Percentiles rank a stretch among this genome's conserved stretches.
Conservation (phyloP, 2,888 invertebrate species). For the Volucella zonaria region DNA sequence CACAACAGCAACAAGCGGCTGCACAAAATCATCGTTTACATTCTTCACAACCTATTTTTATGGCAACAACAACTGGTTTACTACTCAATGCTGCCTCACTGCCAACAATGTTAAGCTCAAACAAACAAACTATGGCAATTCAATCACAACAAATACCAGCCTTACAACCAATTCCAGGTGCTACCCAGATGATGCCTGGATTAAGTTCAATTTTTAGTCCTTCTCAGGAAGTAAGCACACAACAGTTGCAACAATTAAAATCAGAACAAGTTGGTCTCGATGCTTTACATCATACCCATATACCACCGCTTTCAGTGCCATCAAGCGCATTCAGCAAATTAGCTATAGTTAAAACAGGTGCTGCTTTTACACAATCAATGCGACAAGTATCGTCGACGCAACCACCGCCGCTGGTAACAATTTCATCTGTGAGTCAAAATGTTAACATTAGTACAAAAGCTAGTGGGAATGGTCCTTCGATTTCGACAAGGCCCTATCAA, state of each 20-base stretch:
- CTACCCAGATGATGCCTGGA: slow-evolving; percentile 77
- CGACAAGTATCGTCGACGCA: slow-evolving; percentile 75
- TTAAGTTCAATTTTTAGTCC: slow-evolving; percentile 80
- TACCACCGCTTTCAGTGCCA: slow-evolving; percentile 63
- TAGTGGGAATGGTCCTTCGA: slow-evolving; percentile 51
- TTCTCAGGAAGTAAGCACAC: slow-evolving; percentile 62
- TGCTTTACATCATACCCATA: slow-evolving; percentile 69
- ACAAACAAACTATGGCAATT: slow-evolving; percentile 62
- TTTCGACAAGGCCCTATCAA: slow-evolving; percentile 79
- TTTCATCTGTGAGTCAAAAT: slow-evolving; percentile 74
- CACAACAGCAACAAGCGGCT: slow-evolving; percentile 79
- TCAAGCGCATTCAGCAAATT: slow-evolving; percentile 69
- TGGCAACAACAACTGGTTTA: slow-evolving; percentile 81
- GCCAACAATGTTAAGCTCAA: slow-evolving; percentile 80
- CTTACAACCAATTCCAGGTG: slow-evolving; percentile 79
- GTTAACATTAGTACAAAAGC: slow-evolving; percentile 66
- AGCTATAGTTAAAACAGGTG: slow-evolving; percentile 60
- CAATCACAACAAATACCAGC: slow-evolving; percentile 78
- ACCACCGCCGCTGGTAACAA: slow-evolving; percentile 78
- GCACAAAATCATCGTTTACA: slow-evolving; percentile 77
- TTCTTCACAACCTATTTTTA: slow-evolving; percentile 80
- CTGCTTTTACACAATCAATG: slow-evolving; percentile 49
- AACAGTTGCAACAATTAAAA: slow-evolving; percentile 73
- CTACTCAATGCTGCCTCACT: slow-evolving; percentile 81
- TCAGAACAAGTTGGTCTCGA: slow-evolving; percentile 68